Evolutionary conservation across 2,113 vertebrate genomes (phyloP).

Genomic region (Pontoporia blainvillei): DNA sequence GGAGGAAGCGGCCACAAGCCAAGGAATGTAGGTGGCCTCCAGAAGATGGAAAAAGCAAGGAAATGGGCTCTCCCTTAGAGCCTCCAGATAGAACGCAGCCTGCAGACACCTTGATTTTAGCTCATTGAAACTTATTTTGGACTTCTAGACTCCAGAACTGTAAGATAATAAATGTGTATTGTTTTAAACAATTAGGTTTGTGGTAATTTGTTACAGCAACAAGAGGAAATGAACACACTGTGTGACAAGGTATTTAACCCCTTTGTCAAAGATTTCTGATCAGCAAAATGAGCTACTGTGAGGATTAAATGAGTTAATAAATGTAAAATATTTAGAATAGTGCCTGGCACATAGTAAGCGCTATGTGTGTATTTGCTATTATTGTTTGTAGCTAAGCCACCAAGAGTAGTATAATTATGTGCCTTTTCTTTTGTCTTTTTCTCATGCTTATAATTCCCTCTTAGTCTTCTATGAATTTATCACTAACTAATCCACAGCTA

Average conservation of each 20-base stretch:
- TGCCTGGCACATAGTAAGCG: not conserved
- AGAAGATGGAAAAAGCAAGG: not conserved
- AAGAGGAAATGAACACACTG: not conserved
- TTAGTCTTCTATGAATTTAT: not conserved
- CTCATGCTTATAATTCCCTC: not conserved
- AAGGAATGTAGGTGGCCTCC: not conserved
- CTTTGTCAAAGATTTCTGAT: not conserved
- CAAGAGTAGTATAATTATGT: not conserved
- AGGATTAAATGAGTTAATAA: not conserved
- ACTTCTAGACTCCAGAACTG: not conserved
- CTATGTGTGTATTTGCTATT: not conserved
- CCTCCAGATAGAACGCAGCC: not conserved
- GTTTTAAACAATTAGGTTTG: not conserved
- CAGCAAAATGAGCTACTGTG: not conserved
- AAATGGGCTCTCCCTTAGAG: not conserved
- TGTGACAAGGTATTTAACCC: not conserved
- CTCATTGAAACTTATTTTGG: not conserved
- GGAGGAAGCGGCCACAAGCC: not conserved
- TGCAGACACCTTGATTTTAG: not conserved
- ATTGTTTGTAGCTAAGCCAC: not conserved
- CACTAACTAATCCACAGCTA: not conserved
- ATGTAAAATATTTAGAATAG: not conserved
- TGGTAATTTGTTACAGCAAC: not conserved
- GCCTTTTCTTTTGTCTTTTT: not conserved
- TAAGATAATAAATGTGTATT: not conserved